Evolutionary conservation across 2,797 vertebrate genomes (phyloP).

Genomic region (Apogon talboti): DNA sequence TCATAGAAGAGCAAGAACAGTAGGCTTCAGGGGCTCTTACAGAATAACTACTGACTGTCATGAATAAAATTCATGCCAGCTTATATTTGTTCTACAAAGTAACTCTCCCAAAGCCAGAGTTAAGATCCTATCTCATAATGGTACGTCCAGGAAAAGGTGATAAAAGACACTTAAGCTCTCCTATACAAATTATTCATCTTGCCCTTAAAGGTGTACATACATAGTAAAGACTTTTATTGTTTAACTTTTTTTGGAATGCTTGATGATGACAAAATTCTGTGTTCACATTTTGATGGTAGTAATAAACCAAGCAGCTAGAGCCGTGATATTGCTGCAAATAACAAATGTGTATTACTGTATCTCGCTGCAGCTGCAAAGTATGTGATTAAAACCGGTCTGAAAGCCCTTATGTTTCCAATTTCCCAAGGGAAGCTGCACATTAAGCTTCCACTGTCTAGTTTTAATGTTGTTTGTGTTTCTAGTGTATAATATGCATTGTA

Average conservation of each 20-base stretch:
- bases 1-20: constrained; percentile 33
- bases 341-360: background rate
- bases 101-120: background rate
- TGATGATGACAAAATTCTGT: background rate
- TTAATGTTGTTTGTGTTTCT: constrained; percentile 31
- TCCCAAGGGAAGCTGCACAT: constrained; percentile 20
- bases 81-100: constrained; percentile 15
- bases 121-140: background rate
- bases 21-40: constrained; percentile 4
- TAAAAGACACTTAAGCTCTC: constrained; percentile 5
- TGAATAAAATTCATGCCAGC: constrained; percentile 2
- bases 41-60: no score
- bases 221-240: background rate
- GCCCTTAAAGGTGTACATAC: constrained; percentile 1
- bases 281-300: background rate
- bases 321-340: background rate
- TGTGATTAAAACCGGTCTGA: constrained; percentile 26
- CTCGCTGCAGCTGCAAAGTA: constrained; percentile 3
- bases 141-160: constrained; percentile 1
- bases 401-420: constrained; percentile 25
- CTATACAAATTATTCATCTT: background rate
- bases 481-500: constrained; percentile 17
- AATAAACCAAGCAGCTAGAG: constrained; percentile 1
- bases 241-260: background rate
- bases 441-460: constrained; percentile 36